Percentiles rank a stretch among this genome's conserved stretches.
Evolutionary conservation across 1,140 invertebrate genomes (phyloP).

Genomic region (Neodiprion pinetum): DNA sequence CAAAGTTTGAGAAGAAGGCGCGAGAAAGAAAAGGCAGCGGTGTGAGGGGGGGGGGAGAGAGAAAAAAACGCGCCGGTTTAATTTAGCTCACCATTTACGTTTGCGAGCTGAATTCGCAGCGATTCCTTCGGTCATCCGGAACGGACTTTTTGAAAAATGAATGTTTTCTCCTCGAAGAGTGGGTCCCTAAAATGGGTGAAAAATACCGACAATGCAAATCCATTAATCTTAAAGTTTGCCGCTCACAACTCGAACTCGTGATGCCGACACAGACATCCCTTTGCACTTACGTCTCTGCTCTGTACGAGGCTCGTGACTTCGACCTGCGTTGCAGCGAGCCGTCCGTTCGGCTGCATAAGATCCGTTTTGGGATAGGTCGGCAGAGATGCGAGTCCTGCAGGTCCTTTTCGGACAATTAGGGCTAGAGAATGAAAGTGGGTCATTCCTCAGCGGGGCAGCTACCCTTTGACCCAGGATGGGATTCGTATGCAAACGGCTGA

Average conservation of each 20-base stretch:
- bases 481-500: conserved; percentile 36
- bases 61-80: conserved; percentile 38
- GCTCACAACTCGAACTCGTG: conserved; percentile 26
- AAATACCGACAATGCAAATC: conserved; percentile 52
- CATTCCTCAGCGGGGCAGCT: conserved; percentile 21
- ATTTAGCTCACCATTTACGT: conserved; percentile 45
- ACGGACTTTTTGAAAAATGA: conserved; percentile 52
- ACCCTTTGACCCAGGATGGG: conserved; percentile 22
- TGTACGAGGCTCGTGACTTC: neutral
- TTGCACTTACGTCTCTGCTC: conserved; percentile 41
- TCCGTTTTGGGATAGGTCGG: conserved; percentile 12
- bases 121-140: conserved; percentile 38
- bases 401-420: conserved; percentile 34
- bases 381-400: neutral
- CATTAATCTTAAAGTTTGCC: conserved; percentile 46
- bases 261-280: conserved; percentile 40
- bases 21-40: too few relatives aligned
- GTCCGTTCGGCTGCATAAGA: neutral
- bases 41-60: neutral
- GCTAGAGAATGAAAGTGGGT: conserved; percentile 31
- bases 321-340: neutral
- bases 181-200: conserved; percentile 49
- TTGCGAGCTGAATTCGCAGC: conserved; percentile 44
- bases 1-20: too few relatives aligned
- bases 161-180: conserved; percentile 45